Conservation (phyloP, 35 echinoderm and acorn worm genomes). For the Strongylocentrotus purpuratus region DNA sequence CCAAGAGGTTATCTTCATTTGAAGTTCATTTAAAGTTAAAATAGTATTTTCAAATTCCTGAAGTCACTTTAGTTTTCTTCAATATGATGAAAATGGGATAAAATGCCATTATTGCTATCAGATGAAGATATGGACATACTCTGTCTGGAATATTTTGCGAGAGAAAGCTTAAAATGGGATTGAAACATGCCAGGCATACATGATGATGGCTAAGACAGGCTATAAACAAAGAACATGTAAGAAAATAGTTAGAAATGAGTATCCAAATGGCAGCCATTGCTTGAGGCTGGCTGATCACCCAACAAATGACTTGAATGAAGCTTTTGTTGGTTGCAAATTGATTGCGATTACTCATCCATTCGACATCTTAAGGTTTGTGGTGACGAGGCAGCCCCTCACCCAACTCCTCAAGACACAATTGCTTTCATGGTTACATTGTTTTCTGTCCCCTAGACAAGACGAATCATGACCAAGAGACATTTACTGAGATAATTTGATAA, state of each 20-base stretch:
- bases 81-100: not conserved
- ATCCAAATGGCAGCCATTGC: not conserved
- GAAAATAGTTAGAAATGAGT: not conserved
- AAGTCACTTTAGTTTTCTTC: too few species aligned
- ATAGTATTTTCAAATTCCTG: too few species aligned
- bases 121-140: not conserved
- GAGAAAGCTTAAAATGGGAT: not conserved
- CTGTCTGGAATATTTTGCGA: not conserved
- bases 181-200: not conserved
- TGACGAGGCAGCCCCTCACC: not conserved
- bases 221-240: not conserved
- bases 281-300: not conserved
- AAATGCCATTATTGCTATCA: not conserved
- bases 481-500: conserved; percentile 35
- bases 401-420: not conserved
- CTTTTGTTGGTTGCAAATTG: not conserved
- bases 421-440: not conserved
- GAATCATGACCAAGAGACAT: conserved; percentile 28
- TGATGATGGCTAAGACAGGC: not conserved
- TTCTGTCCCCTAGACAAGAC: conserved; percentile 7
- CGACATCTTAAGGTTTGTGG: not conserved
- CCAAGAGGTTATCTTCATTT: too few species aligned
- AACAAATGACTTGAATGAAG: not conserved
- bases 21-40: too few species aligned
- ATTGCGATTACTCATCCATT: conserved; percentile 17